These are phyloP conservation scores for Synanceia verrucosa DNA, from an alignment of 2,797 vertebrate species.

Conservation along the genomic window DNA sequence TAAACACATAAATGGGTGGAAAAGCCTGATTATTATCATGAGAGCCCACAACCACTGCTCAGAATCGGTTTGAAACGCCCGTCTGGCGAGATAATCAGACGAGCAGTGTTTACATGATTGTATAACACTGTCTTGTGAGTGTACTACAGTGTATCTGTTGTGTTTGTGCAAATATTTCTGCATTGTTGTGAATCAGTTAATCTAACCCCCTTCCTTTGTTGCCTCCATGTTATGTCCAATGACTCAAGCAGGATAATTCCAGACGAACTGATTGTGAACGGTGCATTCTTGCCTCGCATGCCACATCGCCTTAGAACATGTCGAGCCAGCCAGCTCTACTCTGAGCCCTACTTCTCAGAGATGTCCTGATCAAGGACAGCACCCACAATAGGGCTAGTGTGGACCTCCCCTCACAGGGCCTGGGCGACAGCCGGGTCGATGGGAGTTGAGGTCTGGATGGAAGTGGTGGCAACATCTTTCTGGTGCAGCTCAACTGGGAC, in stretches of 20 bases:
- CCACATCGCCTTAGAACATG: slow-evolving; percentile 14
- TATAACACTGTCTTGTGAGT: not conserved
- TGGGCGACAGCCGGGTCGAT: slow-evolving; percentile 29
- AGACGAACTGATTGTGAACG: slow-evolving; percentile 57
- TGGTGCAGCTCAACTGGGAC: not conserved
- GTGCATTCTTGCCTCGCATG: slow-evolving; percentile 54
- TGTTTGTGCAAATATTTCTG: slow-evolving; percentile 6
- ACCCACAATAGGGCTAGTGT: slow-evolving; percentile 58
- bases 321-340: slow-evolving; percentile 22
- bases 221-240: slow-evolving; percentile 9
- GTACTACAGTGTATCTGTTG: not conserved
- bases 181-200: slow-evolving; percentile 18
- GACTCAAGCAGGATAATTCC: slow-evolving; percentile 27
- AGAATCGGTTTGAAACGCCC: not conserved
- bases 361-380: slow-evolving; percentile 54
- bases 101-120: not conserved
- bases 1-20: slow-evolving; percentile 21
- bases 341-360: slow-evolving; percentile 52
- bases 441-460: slow-evolving; percentile 27
- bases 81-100: not conserved
- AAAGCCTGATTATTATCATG: slow-evolving; percentile 11
- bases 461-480: slow-evolving; percentile 17
- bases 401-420: slow-evolving; percentile 18
- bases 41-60: not conserved
- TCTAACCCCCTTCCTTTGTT: slow-evolving; percentile 11